These are phyloP conservation scores for Champsocephalus esox DNA, from an alignment of 2,797 vertebrate species.

Conservation along the genomic window DNA sequence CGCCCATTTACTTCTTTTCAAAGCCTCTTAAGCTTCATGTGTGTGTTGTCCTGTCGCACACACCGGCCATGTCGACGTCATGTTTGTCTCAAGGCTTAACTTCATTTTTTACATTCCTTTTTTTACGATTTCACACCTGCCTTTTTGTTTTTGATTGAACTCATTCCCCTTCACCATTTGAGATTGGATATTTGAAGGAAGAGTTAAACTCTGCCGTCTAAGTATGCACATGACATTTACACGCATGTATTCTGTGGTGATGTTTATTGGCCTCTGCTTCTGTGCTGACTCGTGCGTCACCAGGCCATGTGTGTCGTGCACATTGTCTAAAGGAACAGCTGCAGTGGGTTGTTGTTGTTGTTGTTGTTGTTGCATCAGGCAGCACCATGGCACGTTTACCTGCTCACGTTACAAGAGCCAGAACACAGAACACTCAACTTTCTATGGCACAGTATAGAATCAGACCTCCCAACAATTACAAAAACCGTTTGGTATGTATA, in stretches of 20 bases:
- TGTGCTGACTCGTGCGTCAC: conserved; percentile 24
- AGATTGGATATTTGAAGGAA: conserved; percentile 49
- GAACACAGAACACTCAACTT: not conserved
- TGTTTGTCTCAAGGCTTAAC: conserved; percentile 68
- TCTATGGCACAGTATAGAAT: not conserved
- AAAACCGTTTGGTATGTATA: no score
- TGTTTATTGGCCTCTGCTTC: conserved; percentile 48
- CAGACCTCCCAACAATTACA: not conserved
- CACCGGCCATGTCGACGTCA: conserved; percentile 40
- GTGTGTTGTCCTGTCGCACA: conserved; percentile 69
- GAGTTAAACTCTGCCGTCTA: conserved; percentile 43
- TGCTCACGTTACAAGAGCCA: not conserved
- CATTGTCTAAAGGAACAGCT: conserved; percentile 1
- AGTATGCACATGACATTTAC: conserved; percentile 53
- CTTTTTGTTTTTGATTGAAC: conserved; percentile 80
- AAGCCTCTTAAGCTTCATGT: conserved; percentile 78
- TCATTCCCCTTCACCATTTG: conserved; percentile 31
- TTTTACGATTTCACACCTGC: conserved; percentile 58
- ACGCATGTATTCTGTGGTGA: conserved; percentile 65
- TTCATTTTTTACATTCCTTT: conserved; percentile 60
- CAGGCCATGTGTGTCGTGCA: not conserved
- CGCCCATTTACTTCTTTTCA: conserved; percentile 76
- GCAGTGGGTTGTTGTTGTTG: not conserved
- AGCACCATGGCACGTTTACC: not conserved
- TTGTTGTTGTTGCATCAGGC: not conserved